Evolutionary conservation across 2,888 invertebrate genomes (phyloP).

Genomic region (Hemaris fuciformis): DNA sequence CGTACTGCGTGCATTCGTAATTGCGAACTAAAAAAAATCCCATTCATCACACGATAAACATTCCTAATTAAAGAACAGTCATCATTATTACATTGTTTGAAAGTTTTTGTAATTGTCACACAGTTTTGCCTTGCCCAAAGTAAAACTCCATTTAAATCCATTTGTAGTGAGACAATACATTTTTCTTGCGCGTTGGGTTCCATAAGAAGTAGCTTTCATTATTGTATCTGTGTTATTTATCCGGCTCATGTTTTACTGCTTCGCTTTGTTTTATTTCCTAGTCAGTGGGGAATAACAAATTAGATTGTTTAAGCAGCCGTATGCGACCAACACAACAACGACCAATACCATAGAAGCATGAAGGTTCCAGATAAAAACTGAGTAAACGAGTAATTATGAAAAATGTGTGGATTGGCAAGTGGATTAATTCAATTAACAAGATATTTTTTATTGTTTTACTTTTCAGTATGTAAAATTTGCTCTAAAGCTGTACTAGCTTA

Average conservation of each 20-base stretch:
- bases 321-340: conserved; percentile 11
- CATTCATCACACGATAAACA: not conserved
- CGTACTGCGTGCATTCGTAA: too few species aligned
- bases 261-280: conserved; percentile 26
- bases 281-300: conserved; percentile 28
- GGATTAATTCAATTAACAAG: too few species aligned
- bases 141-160: not conserved
- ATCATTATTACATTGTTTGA: not conserved
- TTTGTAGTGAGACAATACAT: conserved; percentile 7
- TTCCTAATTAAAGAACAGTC: not conserved
- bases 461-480: too few species aligned
- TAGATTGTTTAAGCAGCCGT: conserved; percentile 20
- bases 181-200: conserved; percentile 18
- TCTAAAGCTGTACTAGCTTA: too few species aligned
- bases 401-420: too few species aligned
- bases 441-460: too few species aligned
- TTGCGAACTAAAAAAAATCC: not conserved
- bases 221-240: conserved; percentile 26
- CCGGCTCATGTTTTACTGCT: conserved; percentile 33
- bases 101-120: not conserved
- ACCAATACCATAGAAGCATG: not conserved
- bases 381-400: not conserved
- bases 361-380: not conserved
- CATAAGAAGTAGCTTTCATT: conserved; percentile 35
- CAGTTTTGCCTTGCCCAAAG: not conserved